These are phyloP conservation scores for Siderastrea radians DNA, from an alignment of 92 coral and sea anemone species.

Conservation along the genomic window DNA sequence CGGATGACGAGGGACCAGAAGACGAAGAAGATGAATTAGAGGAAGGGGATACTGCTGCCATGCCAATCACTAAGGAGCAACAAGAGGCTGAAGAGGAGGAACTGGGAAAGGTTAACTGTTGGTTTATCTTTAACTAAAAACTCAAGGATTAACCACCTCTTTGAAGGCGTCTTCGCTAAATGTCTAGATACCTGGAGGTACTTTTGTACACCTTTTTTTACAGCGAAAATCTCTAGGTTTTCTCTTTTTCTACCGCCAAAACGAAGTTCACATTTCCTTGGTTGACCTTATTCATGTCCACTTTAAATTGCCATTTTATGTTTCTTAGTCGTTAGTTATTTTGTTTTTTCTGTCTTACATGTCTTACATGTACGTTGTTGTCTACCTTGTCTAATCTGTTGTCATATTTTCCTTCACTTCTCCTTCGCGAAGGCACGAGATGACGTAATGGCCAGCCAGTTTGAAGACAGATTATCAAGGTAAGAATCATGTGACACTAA, in stretches of 20 bases:
- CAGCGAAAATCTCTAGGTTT: too few relatives aligned
- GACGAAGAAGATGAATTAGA: slow-evolving; percentile 69
- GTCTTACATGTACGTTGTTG: too few relatives aligned
- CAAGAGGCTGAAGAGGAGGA: slow-evolving; percentile 96
- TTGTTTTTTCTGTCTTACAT: too few relatives aligned
- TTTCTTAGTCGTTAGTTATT: too few relatives aligned
- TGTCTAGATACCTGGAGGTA: too few relatives aligned
- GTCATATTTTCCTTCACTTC: neutral
- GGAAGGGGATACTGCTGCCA: slow-evolving; percentile 72
- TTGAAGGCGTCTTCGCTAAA: too few relatives aligned
- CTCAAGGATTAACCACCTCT: too few relatives aligned
- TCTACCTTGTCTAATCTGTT: neutral
- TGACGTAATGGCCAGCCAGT: slow-evolving; percentile 96
- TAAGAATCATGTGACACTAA: slow-evolving; percentile 3
- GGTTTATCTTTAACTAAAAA: neutral
- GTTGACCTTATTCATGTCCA: too few relatives aligned
- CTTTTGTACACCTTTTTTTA: too few relatives aligned
- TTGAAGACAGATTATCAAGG: slow-evolving; percentile 90
- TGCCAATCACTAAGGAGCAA: slow-evolving; percentile 87
- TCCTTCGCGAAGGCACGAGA: slow-evolving; percentile 77
- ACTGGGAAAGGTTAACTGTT: slow-evolving; percentile 87
- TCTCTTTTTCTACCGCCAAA: too few relatives aligned
- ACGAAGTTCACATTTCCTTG: too few relatives aligned
- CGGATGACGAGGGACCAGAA: slow-evolving; percentile 77
- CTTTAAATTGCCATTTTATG: too few relatives aligned